These are phyloP conservation scores for Drosophila nannoptera DNA, from an alignment of 1,140 invertebrate genomes.

Conservation along the genomic window DNA sequence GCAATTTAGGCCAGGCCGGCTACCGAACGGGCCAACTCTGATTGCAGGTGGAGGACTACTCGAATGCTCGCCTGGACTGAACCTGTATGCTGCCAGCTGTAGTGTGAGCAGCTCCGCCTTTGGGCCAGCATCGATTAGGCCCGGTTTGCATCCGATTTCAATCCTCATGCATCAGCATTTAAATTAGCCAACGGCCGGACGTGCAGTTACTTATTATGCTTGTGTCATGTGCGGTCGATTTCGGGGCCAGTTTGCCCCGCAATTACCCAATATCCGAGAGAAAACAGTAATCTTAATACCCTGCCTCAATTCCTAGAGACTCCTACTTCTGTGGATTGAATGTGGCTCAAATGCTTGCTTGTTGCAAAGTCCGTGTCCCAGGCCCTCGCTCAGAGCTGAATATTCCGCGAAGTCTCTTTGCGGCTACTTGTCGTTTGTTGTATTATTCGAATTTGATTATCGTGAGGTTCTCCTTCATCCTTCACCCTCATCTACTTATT, in stretches of 20 bases:
- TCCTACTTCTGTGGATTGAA: neutral
- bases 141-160: too few species aligned
- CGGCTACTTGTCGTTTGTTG: slow-evolving; percentile 19
- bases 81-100: neutral
- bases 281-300: too few species aligned
- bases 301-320: neutral
- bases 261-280: too few species aligned
- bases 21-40: slow-evolving; percentile 53
- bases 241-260: too few species aligned
- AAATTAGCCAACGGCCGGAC: too few species aligned
- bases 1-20: slow-evolving; percentile 54
- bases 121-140: too few species aligned
- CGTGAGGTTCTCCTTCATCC: slow-evolving; percentile 31
- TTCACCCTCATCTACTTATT: slow-evolving; percentile 48
- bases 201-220: too few species aligned
- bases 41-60: slow-evolving; percentile 62
- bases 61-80: slow-evolving; percentile 46
- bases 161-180: too few species aligned
- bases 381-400: too few species aligned
- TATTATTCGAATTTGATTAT: slow-evolving; percentile 62
- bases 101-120: neutral
- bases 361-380: neutral
- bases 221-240: too few species aligned
- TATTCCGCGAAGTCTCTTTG: slow-evolving; percentile 1
- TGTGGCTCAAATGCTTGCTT: neutral